These are phyloP conservation scores for Plodia interpunctella DNA, from an alignment of 1,140 invertebrate species.

Conservation along the genomic window DNA sequence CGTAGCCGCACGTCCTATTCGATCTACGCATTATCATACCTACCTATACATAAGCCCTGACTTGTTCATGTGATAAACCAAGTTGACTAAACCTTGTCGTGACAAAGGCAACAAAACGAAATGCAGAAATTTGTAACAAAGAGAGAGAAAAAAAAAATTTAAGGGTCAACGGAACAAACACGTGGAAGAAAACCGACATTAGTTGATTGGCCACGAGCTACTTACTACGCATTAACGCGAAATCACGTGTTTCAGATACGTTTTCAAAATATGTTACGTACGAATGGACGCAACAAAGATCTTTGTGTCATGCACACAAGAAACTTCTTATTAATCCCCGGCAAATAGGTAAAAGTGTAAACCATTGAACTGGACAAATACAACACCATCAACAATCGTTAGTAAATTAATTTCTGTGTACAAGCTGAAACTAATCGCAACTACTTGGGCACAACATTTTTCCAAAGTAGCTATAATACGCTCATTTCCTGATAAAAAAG, in stretches of 20 bases:
- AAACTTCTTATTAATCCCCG: not conserved
- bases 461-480: not conserved
- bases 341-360: too few relatives aligned
- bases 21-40: conserved; percentile 15
- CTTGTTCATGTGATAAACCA: conserved; percentile 6
- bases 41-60: not conserved
- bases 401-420: not conserved
- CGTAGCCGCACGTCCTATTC: conserved; percentile 30
- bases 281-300: conserved; percentile 2
- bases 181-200: conserved; percentile 27
- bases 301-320: conserved; percentile 2
- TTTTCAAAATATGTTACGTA: conserved; percentile 17
- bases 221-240: conserved; percentile 24
- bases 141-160: conserved; percentile 28
- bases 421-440: not conserved
- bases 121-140: conserved; percentile 25
- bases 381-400: not conserved
- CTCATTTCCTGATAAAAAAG: too few relatives aligned
- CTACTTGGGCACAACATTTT: not conserved
- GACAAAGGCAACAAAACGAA: conserved; percentile 15
- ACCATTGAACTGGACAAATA: not conserved
- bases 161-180: conserved; percentile 44
- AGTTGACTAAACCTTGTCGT: conserved; percentile 19
- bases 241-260: conserved; percentile 25
- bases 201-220: not conserved